Conservation (phyloP, 2,888 invertebrate genomes). For the Tenthredo distinguenda region DNA sequence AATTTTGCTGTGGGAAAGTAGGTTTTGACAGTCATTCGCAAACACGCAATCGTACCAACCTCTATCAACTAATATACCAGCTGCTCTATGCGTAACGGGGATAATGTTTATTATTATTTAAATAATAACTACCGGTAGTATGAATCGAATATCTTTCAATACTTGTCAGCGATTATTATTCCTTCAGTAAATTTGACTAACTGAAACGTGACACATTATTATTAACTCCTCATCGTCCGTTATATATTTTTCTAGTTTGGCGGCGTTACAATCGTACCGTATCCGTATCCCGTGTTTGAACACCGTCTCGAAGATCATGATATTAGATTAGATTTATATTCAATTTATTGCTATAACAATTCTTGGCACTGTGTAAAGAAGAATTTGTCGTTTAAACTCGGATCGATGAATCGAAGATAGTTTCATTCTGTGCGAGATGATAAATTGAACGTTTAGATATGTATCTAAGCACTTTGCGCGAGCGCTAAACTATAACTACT, state of each 20-base stretch:
- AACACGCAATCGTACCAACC: slow-evolving; percentile 69
- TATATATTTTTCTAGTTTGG: slow-evolving; percentile 40
- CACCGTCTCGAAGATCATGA: neutral
- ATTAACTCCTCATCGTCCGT: neutral
- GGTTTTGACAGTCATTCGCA: slow-evolving; percentile 76
- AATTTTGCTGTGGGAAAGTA: slow-evolving; percentile 64
- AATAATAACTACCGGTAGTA: neutral
- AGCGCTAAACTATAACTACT: slow-evolving; percentile 20
- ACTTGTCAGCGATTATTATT: neutral
- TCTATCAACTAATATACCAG: slow-evolving; percentile 27
- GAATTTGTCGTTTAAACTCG: neutral
- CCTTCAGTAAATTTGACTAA: neutral
- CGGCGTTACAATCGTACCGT: slow-evolving; percentile 7
- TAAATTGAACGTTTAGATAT: neutral
- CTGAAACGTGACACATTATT: neutral
- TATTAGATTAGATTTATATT: neutral
- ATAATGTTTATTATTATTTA: neutral
- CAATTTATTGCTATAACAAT: neutral
- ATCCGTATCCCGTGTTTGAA: slow-evolving; percentile 45
- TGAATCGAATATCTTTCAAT: neutral
- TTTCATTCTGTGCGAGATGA: neutral
- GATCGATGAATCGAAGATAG: neutral
- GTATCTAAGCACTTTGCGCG: slow-evolving; percentile 10
- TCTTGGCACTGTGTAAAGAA: neutral
- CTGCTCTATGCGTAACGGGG: neutral